Conservation (phyloP, 2,797 vertebrate species). For the Lates japonicus region DNA sequence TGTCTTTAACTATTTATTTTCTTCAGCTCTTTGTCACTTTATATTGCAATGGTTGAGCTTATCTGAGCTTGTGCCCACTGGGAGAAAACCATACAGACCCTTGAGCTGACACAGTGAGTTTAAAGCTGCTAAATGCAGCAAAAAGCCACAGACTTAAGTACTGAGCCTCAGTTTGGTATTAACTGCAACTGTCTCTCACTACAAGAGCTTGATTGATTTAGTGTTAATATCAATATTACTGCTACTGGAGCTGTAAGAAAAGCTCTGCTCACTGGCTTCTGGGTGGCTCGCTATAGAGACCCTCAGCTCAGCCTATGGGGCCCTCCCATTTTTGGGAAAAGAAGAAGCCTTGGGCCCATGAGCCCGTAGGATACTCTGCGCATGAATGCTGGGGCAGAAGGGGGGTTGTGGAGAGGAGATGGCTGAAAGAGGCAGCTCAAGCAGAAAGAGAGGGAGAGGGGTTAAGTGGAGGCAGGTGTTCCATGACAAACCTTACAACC, state of each 20-base stretch:
- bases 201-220: background rate
- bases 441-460: conserved; percentile 88
- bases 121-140: background rate
- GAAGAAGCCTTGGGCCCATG: conserved; percentile 64
- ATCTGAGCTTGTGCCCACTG: too few species aligned
- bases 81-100: too few species aligned
- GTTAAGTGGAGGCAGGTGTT: conserved; percentile 90
- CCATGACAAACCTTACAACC: conserved; percentile 80
- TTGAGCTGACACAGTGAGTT: conserved; percentile 1
- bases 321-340: conserved; percentile 78
- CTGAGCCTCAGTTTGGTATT: background rate
- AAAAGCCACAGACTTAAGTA: background rate
- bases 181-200: background rate
- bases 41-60: too few species aligned
- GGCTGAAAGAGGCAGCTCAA: conserved; percentile 87
- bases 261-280: conserved; percentile 17
- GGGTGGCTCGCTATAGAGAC: conserved; percentile 31
- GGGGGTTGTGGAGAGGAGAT: conserved; percentile 73
- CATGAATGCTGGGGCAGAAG: conserved; percentile 65
- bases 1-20: too few species aligned
- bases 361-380: conserved; percentile 62
- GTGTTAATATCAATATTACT: conserved; percentile 8
- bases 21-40: too few species aligned
- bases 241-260: conserved; percentile 12
- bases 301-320: conserved; percentile 66